A percentile compares a stretch with the other conserved stretches of the same genome.
Conservation (phyloP, 2,888 invertebrate genomes). For the Auanema freiburgensis region DNA sequence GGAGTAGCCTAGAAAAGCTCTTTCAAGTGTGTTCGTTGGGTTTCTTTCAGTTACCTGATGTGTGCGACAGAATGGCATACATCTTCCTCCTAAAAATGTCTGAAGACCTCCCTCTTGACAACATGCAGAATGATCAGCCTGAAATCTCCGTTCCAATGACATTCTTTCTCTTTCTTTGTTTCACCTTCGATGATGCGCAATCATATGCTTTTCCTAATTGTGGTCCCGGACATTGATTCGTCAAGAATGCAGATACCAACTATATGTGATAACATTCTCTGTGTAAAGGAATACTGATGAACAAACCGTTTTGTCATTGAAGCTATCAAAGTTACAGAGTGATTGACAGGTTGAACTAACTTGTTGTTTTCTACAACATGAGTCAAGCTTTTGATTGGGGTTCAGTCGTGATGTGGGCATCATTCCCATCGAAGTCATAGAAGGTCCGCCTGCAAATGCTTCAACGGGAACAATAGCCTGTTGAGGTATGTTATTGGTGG, state of each 20-base stretch:
- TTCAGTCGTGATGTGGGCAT: slow-evolving; percentile 26
- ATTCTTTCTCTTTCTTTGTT: slow-evolving; percentile 3
- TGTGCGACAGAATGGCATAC: slow-evolving; percentile 59
- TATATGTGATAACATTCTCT: slow-evolving; percentile 15
- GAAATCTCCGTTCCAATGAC: slow-evolving; percentile 10
- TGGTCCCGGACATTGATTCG: slow-evolving; percentile 57
- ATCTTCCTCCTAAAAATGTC: slow-evolving; percentile 52
- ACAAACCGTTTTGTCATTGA: slow-evolving; percentile 57
- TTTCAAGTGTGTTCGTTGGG: too few species aligned
- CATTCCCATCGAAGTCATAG: neutral
- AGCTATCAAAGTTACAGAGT: slow-evolving; percentile 60
- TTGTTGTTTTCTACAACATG: slow-evolving; percentile 56
- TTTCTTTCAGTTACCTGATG: slow-evolving; percentile 26
- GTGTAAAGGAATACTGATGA: neutral
- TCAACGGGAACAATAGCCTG: too few species aligned
- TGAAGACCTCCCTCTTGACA: slow-evolving; percentile 48
- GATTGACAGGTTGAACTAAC: slow-evolving; percentile 48
- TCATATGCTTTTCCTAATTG: slow-evolving; percentile 60
- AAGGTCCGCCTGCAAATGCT: too few species aligned
- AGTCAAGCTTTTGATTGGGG: slow-evolving; percentile 57
- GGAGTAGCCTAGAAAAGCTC: slow-evolving; percentile 46
- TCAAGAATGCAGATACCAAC: slow-evolving; percentile 57
- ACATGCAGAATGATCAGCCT: slow-evolving; percentile 51
- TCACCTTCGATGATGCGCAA: slow-evolving; percentile 54
- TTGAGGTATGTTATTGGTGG: neutral